A percentile compares a stretch with the other conserved stretches of the same genome.
Evolutionary conservation across 2,797 vertebrate species (phyloP).

Genomic region (Pangasius macronema): DNA sequence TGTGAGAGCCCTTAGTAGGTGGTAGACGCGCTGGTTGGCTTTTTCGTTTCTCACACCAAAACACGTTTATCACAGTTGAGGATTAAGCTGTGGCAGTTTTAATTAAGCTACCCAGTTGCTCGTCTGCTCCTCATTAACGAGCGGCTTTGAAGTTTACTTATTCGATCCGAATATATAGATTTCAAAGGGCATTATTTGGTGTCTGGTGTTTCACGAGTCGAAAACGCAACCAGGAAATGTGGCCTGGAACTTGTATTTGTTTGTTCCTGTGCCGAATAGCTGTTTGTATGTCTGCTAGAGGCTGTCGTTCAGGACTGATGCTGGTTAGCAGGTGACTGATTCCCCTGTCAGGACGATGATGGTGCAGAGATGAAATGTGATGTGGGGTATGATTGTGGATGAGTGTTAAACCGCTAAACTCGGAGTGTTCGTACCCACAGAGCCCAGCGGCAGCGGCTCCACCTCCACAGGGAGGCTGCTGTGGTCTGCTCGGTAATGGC

Average conservation of each 20-base stretch:
- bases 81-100: slow-evolving; percentile 60
- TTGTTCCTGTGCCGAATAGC: slow-evolving; percentile 53
- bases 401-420: background rate
- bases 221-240: slow-evolving; percentile 55
- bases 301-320: slow-evolving; percentile 13
- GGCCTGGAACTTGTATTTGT: slow-evolving; percentile 53
- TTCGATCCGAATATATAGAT: slow-evolving; percentile 55
- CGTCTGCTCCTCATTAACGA: slow-evolving; percentile 63
- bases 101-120: slow-evolving; percentile 53
- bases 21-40: slow-evolving; percentile 45
- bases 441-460: slow-evolving; percentile 41
- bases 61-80: slow-evolving; percentile 55
- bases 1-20: slow-evolving; percentile 55
- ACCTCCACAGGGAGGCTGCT: slow-evolving; percentile 41
- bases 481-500: slow-evolving; percentile 43
- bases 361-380: slow-evolving; percentile 20
- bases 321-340: slow-evolving; percentile 37
- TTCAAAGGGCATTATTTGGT: slow-evolving; percentile 51
- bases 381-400: slow-evolving; percentile 7
- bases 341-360: slow-evolving; percentile 22
- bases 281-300: slow-evolving; percentile 8
- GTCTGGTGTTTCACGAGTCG: slow-evolving; percentile 59
- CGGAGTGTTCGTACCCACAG: background rate
- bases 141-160: slow-evolving; percentile 58
- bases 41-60: slow-evolving; percentile 50